Evolutionary conservation across 2,113 vertebrate species (phyloP), one percentile per base, ranked within the genome.

Genomic region (Drymodes brunneopygia): DNA sequence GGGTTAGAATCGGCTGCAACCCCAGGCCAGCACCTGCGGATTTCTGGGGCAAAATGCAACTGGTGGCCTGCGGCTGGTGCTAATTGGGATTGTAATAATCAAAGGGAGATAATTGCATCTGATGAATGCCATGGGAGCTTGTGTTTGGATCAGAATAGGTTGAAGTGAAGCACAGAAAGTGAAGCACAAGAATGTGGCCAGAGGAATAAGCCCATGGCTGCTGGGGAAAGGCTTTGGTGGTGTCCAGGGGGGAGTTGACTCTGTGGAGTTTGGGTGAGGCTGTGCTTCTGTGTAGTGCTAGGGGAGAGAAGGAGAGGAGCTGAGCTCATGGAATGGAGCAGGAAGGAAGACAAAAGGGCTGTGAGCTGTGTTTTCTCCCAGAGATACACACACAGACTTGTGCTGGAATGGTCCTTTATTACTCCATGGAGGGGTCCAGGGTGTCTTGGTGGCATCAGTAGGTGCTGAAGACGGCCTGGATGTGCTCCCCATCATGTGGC

Each of bases 391-490:
- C 17, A 25, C 2, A 2, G n/a, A 21, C 14, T 10, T 6, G 4
- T 5, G 65, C 38, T 50, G n/a, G 13, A 29, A 60, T 2, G n/a
- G 14, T 13, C n/a, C 31, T 94, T 94, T 87, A 87, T 87, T 92
- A 72, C 8, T 23, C 2, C 9, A 0, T 0, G 24, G 12, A 0
- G 53, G 9, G 10, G 15, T 27, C 78, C 4, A 2, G 7, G 48
- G 3, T 21, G 29, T 48, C 40, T 8, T 3, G 18, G 12, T 1
- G 48, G 7, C 9, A 2, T 97, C 89, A 97, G 88, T 97, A 98
- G 35, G 31, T 95, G 18, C 94, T 98, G 90, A 98, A 98, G n/a
- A 95, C 29, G 7, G 98, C 97, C 33, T n/a, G 16, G 94, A 98
- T 92, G 35, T 97, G 90, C 71, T 97, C 97, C 1, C 69, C 22